Evolutionary conservation across 2,113 vertebrate genomes (phyloP).

Genomic region (Lepisosteus osseus): DNA sequence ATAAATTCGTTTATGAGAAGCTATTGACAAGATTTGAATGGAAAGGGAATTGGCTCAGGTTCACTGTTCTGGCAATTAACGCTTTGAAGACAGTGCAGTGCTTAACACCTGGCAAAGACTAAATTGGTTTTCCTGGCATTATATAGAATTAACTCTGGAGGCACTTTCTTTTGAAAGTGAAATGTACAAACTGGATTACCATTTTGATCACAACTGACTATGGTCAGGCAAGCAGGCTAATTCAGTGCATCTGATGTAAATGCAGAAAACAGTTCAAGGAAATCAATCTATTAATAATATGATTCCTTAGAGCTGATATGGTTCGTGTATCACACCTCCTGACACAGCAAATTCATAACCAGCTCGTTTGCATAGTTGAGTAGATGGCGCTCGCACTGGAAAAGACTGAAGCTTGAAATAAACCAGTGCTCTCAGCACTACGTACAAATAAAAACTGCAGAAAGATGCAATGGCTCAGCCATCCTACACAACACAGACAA

Average conservation of each 20-base stretch:
- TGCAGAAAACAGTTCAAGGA: background rate
- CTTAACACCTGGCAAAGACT: background rate
- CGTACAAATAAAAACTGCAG: no score
- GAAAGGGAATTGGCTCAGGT: conserved; percentile 8
- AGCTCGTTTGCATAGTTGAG: background rate
- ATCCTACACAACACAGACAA: no score
- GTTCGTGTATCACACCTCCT: conserved; percentile 53
- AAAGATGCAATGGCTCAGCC: no score
- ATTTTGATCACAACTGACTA: background rate
- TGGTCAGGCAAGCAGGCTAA: background rate
- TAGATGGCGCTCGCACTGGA: background rate
- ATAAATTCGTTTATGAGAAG: conserved; percentile 7
- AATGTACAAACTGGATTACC: background rate
- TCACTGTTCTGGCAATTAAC: background rate
- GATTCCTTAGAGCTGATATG: background rate
- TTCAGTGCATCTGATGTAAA: background rate
- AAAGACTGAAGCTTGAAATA: background rate
- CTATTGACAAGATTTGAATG: background rate
- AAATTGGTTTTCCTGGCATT: background rate
- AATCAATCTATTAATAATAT: background rate
- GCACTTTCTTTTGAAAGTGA: background rate
- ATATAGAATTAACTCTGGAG: background rate
- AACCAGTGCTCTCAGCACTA: no score
- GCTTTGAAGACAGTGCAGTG: background rate
- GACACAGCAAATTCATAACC: conserved; percentile 38